These are phyloP conservation scores for Steatornis caripensis DNA, from an alignment of 2,113 vertebrate species.

Conservation along the genomic window DNA sequence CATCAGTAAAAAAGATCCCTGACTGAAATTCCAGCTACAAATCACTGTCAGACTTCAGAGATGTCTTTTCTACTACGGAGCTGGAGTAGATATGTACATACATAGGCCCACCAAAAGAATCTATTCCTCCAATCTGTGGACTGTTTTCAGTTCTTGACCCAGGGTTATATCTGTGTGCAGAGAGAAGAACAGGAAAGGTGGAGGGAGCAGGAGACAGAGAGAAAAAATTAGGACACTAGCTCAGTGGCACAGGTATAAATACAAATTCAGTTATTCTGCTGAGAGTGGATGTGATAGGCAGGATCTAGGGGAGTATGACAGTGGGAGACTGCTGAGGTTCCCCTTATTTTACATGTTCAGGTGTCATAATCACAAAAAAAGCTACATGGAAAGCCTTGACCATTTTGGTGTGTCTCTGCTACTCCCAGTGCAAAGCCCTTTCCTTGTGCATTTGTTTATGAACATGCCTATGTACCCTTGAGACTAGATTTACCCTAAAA, in stretches of 20 bases:
- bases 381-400: background rate
- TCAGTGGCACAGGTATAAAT: background rate
- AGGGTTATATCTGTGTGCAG: background rate
- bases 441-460: background rate
- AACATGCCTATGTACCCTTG: background rate
- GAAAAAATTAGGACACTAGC: background rate
- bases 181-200: background rate
- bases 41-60: conserved; percentile 13
- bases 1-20: background rate
- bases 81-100: background rate
- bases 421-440: background rate
- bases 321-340: background rate
- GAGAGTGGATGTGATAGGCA: background rate
- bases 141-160: background rate
- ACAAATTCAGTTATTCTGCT: background rate
- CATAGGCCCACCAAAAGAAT: background rate
- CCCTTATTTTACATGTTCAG: background rate
- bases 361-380: background rate
- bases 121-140: background rate
- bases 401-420: background rate
- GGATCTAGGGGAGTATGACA: background rate
- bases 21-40: background rate
- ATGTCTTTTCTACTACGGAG: background rate
- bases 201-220: background rate
- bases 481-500: background rate